Conservation (phyloP, 2,113 vertebrate genomes). For the Theropithecus gelada region DNA sequence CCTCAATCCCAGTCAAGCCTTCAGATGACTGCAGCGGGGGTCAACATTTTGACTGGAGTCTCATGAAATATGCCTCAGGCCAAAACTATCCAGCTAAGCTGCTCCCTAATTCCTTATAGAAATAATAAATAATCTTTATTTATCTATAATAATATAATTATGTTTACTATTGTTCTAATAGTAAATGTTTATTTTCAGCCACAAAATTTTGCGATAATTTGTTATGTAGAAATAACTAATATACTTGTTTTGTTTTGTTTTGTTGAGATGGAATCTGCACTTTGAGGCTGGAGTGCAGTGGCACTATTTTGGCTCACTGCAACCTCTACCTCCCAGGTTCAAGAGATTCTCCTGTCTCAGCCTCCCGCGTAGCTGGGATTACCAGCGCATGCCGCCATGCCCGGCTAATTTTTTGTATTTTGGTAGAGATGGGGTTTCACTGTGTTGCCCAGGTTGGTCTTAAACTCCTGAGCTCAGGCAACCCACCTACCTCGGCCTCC, state of each 20-base stretch:
- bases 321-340: no score
- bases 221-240: slow-evolving; percentile 35
- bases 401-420: no score
- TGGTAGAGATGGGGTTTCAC: no score
- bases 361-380: no score
- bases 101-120: neutral
- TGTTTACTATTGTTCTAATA: neutral
- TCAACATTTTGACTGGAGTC: neutral
- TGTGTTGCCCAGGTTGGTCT: no score
- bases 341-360: no score
- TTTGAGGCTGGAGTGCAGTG: no score
- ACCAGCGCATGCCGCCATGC: accelerated
- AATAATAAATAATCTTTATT: neutral
- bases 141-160: neutral
- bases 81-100: neutral
- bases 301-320: no score
- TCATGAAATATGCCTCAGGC: neutral
- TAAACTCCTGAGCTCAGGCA: no score
- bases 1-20: neutral
- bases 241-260: neutral
- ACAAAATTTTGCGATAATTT: slow-evolving; percentile 8
- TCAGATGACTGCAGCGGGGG: neutral
- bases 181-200: neutral
- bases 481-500: no score
- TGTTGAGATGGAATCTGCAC: no score